phyloP scores from a whole-genome alignment of 2,797 vertebrate genomes.

The Myotis planiceps region DNA sequence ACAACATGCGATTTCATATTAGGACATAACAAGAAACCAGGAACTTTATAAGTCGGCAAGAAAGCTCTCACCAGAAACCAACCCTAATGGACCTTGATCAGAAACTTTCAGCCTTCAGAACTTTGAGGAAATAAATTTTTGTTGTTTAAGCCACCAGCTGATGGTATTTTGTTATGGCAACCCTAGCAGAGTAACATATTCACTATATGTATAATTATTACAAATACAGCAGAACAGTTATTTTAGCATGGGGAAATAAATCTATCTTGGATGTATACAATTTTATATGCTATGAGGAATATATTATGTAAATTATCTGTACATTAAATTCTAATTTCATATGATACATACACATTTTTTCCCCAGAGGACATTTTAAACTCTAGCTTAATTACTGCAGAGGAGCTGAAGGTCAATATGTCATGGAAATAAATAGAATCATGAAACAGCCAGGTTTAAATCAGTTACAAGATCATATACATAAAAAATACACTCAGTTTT shows the following conservation, averaged over 20 bases:
- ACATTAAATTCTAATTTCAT: not conserved
- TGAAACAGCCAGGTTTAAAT: not conserved
- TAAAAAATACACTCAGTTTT: not conserved
- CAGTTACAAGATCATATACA: not conserved
- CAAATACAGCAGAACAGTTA: not conserved
- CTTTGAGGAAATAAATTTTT: not conserved
- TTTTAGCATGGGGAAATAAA: not conserved
- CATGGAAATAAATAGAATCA: not conserved
- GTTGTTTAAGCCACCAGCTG: not conserved
- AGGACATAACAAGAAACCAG: not conserved
- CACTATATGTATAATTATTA: not conserved
- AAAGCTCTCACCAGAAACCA: not conserved
- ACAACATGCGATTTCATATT: not conserved
- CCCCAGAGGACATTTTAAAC: not conserved
- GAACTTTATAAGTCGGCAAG: not conserved
- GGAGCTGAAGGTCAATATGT: not conserved
- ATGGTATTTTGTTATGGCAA: not conserved
- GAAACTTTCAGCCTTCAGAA: not conserved
- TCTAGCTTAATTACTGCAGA: not conserved
- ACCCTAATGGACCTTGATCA: not conserved
- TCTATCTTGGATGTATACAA: not conserved
- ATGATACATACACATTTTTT: not conserved
- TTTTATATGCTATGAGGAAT: not conserved
- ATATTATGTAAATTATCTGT: not conserved
- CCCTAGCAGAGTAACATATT: not conserved